Base-by-base conservation (phyloP, 1,140 invertebrate species). In the Heliconius hewitsoni region DNA sequence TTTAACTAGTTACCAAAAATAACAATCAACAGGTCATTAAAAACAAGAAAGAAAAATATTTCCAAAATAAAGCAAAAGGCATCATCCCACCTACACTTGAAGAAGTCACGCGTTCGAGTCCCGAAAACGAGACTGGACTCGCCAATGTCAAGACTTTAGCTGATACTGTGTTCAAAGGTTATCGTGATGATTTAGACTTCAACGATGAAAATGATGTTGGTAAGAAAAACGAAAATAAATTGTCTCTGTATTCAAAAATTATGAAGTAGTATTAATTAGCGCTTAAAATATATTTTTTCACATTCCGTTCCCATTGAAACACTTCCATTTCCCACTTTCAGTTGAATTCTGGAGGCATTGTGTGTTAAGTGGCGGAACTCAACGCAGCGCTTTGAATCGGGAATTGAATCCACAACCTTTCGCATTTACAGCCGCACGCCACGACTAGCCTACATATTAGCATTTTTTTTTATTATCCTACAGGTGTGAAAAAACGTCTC, bases 141-240 rank as follows among this genome's bases (percentile, higher is more conserved):
- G 84, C 86, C 42, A 90, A 90, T 82, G 81, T 85, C 42, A 93
- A 92, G 83, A 89, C 89, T 8, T 90, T 95, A 71, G 89, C 90
- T 73, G 90, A 94, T 77, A 86, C 87, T 8, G 89, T 93, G 16
- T 94, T 93, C 66, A 93, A 93, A 80, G 96, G 95, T 9, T 91
- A 97, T 0, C 95, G 96, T 16, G 96, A 97, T 82, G 96, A 97
- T 92, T 93, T 97, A 18, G 97, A 97, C 83, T 96, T 96, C 18
- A 96, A 96, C 82, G 96, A 97, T 86, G 96, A 97, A 82, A 96
- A 96, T 83, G 96, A 97, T 87, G 91, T 97, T 74, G 96, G 96
- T 96, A 85, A 93, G 94, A 83, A 60, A 52, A 50, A 0, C 8
- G 8, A 0, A n/a, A n/a, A 3, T 19, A 8, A 23, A 52, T 18